Base-by-base conservation (phyloP, 1,140 invertebrate species). In the Philotrypesis tridentata region DNA sequence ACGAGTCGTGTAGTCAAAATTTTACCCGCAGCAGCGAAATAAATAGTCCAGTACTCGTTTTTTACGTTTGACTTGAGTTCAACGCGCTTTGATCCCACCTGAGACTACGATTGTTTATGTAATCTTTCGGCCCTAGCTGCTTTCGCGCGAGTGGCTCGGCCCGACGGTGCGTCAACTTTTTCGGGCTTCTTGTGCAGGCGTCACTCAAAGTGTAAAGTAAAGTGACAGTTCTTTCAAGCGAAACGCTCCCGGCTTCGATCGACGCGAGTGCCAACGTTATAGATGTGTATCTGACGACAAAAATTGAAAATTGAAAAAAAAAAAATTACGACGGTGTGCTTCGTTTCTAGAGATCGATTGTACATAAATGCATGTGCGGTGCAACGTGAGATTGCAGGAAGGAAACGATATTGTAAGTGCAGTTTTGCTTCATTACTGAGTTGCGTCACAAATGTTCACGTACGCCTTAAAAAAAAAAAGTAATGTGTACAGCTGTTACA, bases 191-290 rank as follows among this genome's bases (percentile, higher is more conserved):
- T 8, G 31, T 21, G 0, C 11, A 70, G 3, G 11, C 21, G 21
- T 31, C 21, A n/a, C 31, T 23, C 29, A 31, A 9, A n/a, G 4
- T n/a, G 12, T 8, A 23, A 27, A 33, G 21, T 9, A 68, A 70
- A 17, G 29, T 21, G 23, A 65, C 27, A 27, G 27, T 27, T 21
- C 9, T 27, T 29, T 8, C n/a, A 25, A n/a, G 8, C 2, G 14
- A 73, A 43, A 73, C 37, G 21, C 21, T 33, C 21, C 11, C 37
- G 55, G 79, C 79, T 73, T 31, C 70, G 27, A 70, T 65, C 8
- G 25, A 73, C n/a, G 60, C 25, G 25, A 80, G 79, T 80, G 79
- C 79, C 79, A 80, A 80, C 27, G 43, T 80, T 55, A 12, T 37
- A 21, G 61, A 25, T 79, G 33, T 55, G 7, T 79, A 33, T 17